Base-by-base conservation (phyloP, 2,113 vertebrate genomes). In the Hyla sarda region DNA sequence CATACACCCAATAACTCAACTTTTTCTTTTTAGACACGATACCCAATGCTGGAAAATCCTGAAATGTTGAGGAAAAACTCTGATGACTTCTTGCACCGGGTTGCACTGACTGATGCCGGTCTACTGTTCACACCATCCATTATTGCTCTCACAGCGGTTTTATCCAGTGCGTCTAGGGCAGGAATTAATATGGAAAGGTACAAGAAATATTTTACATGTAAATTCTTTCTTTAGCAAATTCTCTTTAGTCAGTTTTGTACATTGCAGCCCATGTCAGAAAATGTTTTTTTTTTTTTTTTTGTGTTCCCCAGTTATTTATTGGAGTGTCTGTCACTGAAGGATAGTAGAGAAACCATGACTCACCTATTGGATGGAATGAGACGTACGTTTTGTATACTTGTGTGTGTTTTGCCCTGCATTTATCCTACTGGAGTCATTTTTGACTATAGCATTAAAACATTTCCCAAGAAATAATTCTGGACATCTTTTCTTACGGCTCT, bases 121-220 rank as follows among this genome's bases (percentile, higher is more conserved):
- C 94, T 99, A 75, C 93, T 99, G 13, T 99, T 96, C 28, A 89
- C 95, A 32, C 98, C 98, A 0, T 97, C 98, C 1, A 96, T 98
- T 88, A 97, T 99, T 0, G 97, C 97, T 89, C 93, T 99, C 5
- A 94, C 96, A 1, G 95, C 98, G 0, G 91, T 99, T 85, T 89
- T 99, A 71, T 97, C 96, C 82, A 97, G 97, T 79, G 95, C 95
- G 2, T 96, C 95, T 10, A 96, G 97, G 88, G 96, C 97, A 77
- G 95, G 97, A 78, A 95, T 99, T 89, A 96, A 89, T 90, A 95
- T 99, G 93, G 97, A 99, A 92, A 97, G 96, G 98, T 98, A 93
- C 34, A 62, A 23, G 5, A 5, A 74, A 25, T 7, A n/a, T 45
- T 45, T 0, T 21, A 0, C 45, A 23, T n/a, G 19, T 11, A 14